These are phyloP conservation scores for Xanthostigma xanthostigma DNA, from an alignment of 2,888 invertebrate genomes.

Conservation along the genomic window DNA sequence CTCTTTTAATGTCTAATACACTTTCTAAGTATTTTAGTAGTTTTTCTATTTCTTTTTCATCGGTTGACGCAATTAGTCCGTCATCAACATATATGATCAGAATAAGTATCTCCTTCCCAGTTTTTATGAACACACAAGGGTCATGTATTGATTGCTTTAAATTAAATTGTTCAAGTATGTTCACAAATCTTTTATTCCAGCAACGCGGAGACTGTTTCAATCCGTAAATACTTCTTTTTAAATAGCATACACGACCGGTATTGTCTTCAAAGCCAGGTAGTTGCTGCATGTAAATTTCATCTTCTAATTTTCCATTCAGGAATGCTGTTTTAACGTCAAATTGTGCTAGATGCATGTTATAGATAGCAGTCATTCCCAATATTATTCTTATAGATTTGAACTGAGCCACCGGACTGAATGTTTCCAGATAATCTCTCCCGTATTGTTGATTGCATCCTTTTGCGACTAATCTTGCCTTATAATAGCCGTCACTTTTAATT, in stretches of 20 bases:
- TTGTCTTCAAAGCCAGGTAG: slow-evolving; percentile 18
- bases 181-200: slow-evolving; percentile 10
- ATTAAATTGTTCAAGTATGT: slow-evolving; percentile 5
- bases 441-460: slow-evolving; percentile 12
- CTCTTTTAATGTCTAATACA: too few species aligned
- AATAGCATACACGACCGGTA: slow-evolving; percentile 11
- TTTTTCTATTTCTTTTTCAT: slow-evolving; percentile 1
- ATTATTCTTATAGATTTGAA: slow-evolving; percentile 10
- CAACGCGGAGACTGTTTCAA: slow-evolving; percentile 10
- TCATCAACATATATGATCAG: slow-evolving; percentile 12
- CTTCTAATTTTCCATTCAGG: slow-evolving; percentile 18
- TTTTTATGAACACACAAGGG: slow-evolving; percentile 12
- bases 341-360: slow-evolving; percentile 9
- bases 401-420: slow-evolving; percentile 13
- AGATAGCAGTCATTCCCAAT: slow-evolving; percentile 7
- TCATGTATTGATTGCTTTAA: slow-evolving; percentile 11
- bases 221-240: slow-evolving; percentile 13
- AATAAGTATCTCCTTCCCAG: slow-evolving; percentile 10
- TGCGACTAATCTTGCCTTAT: slow-evolving; percentile 12
- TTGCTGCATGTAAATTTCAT: slow-evolving; percentile 20
- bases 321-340: slow-evolving; percentile 13
- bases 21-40: too few species aligned
- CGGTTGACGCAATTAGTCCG: slow-evolving; percentile 12
- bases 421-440: slow-evolving; percentile 10
- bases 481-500: neutral